phyloP scores from a whole-genome alignment of 2,113 vertebrate genomes.

The Oplegnathus fasciatus region DNA sequence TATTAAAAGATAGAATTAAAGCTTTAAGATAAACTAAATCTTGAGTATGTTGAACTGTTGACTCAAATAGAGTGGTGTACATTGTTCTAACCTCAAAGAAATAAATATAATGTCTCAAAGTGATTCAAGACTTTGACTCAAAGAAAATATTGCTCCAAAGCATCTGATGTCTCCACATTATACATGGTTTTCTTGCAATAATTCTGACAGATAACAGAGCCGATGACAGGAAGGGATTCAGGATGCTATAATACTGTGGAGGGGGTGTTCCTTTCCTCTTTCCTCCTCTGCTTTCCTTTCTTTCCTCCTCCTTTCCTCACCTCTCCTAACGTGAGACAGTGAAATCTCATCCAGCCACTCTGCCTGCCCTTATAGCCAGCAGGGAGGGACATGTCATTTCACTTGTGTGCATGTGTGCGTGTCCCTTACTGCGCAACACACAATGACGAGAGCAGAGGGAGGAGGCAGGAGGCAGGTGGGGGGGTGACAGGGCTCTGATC shows the following conservation, averaged over 20 bases:
- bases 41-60: background rate
- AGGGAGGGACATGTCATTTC: conserved; percentile 89
- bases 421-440: conserved; percentile 66
- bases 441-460: conserved; percentile 74
- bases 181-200: background rate
- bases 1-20: background rate
- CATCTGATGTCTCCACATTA: background rate
- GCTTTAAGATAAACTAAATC: background rate
- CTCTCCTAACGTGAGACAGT: conserved; percentile 82
- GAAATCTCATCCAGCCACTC: conserved; percentile 89
- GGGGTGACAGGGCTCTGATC: conserved; percentile 89
- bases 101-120: background rate
- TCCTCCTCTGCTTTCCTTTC: conserved; percentile 26
- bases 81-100: no score
- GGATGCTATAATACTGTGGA: conserved; percentile 51
- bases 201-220: conserved; percentile 6
- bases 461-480: conserved; percentile 50
- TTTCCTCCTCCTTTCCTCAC: conserved; percentile 39
- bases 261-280: conserved; percentile 45
- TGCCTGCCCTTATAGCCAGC: conserved; percentile 71
- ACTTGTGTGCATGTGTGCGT: conserved; percentile 62
- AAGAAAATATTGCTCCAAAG: background rate
- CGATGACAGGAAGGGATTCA: conserved; percentile 14
- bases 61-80: background rate
- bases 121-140: background rate